Conservation (phyloP, 2,888 invertebrate genomes). For the Scaptomyza caliginosa region DNA sequence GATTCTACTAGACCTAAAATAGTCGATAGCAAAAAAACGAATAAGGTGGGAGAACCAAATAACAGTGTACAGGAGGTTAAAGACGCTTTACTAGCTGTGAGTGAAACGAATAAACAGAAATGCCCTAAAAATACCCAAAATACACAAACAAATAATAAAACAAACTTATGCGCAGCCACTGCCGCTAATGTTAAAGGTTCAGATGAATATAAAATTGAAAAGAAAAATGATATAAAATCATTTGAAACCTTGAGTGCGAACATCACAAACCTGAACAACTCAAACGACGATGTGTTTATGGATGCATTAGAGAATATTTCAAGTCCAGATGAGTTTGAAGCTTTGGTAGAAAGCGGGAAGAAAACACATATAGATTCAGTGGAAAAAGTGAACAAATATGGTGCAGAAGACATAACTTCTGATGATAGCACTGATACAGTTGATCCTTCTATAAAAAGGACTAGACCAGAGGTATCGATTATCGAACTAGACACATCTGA, state of each 20-base stretch:
- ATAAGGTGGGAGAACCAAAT: constrained; percentile 6
- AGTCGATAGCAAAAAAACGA: constrained; percentile 3
- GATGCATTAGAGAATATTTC: constrained; percentile 66
- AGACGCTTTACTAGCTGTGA: background rate
- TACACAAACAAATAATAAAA: constrained; percentile 3
- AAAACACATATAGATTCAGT: background rate
- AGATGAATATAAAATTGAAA: background rate
- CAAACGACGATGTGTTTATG: constrained; percentile 55
- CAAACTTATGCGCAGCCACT: background rate
- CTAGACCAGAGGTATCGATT: constrained; percentile 9
- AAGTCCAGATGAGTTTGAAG: constrained; percentile 61
- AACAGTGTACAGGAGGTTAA: constrained; percentile 12
- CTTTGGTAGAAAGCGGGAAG: background rate
- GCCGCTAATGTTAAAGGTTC: background rate
- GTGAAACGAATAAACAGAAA: background rate
- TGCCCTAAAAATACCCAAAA: background rate
- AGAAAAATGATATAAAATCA: background rate
- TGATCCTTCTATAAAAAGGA: background rate
- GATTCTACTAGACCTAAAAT: constrained; percentile 8
- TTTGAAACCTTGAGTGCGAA: background rate
- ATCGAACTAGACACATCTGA: constrained; percentile 59
- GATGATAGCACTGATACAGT: constrained; percentile 36
- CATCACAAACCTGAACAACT: constrained; percentile 3
- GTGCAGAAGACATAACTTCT: constrained; percentile 52
- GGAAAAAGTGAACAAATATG: constrained; percentile 6